These are phyloP conservation scores for Carollia perspicillata DNA, from an alignment of 2,113 vertebrate genomes.

Conservation along the genomic window DNA sequence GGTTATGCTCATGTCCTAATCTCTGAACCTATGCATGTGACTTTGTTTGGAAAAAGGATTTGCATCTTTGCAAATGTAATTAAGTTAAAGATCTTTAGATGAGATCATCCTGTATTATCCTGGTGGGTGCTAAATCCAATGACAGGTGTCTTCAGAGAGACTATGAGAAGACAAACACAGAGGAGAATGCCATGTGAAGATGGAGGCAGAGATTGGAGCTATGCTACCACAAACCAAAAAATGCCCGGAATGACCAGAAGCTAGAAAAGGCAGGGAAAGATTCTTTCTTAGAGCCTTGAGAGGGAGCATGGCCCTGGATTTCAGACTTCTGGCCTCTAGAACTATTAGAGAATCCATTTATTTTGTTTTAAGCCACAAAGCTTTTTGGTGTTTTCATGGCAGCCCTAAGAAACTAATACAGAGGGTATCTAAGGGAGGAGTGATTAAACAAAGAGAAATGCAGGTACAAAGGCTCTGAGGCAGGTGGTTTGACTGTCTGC, in stretches of 20 bases:
- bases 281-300: not conserved
- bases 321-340: not conserved
- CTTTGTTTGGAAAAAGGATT: not conserved
- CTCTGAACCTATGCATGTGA: not conserved
- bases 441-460: not conserved
- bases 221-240: not conserved
- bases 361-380: not conserved
- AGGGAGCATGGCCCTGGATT: not conserved
- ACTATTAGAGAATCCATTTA: not conserved
- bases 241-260: not conserved
- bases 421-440: not conserved
- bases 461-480: not conserved
- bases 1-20: not conserved
- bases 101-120: not conserved
- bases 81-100: slow-evolving; percentile 30
- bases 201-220: not conserved
- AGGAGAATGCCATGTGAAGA: not conserved
- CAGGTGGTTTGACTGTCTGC: not conserved
- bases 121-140: not conserved
- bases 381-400: not conserved
- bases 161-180: not conserved
- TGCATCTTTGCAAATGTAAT: not conserved
- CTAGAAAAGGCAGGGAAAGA: not conserved
- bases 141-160: not conserved
- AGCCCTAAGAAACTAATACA: not conserved